These are phyloP conservation scores for Microctenopoma lineatum DNA, from an alignment of 2,797 vertebrate species.

Conservation along the genomic window DNA sequence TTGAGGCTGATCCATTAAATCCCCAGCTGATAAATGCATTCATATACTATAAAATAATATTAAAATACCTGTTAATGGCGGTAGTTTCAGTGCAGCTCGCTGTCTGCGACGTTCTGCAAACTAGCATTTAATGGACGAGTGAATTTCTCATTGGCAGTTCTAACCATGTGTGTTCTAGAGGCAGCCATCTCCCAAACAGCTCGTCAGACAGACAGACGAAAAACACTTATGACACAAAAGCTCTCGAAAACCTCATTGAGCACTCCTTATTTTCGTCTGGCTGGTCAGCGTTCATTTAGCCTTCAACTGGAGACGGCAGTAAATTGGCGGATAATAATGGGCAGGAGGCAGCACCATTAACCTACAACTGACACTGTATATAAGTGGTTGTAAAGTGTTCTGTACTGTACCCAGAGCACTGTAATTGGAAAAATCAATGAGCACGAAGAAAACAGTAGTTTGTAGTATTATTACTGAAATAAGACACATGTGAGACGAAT, in stretches of 20 bases:
- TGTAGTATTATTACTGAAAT: background rate
- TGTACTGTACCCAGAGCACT: background rate
- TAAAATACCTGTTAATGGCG: background rate
- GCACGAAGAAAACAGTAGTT: background rate
- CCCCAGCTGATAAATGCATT: conserved; percentile 12
- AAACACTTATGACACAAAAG: background rate
- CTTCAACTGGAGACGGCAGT: background rate
- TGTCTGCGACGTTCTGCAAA: background rate
- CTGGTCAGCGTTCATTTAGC: background rate
- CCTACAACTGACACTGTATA: background rate
- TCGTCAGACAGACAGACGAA: conserved; percentile 19
- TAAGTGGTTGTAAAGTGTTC: background rate
- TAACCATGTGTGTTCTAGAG: background rate
- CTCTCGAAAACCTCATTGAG: background rate
- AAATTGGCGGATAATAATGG: conserved; percentile 2
- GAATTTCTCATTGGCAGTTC: background rate
- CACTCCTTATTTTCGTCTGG: conserved; percentile 15
- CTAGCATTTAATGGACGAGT: background rate
- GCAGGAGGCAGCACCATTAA: conserved; percentile 1
- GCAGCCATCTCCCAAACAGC: background rate
- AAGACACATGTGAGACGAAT: background rate
- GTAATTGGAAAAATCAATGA: background rate
- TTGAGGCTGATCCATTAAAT: conserved; percentile 46
- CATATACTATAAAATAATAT: conserved; percentile 1
- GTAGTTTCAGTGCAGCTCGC: background rate